Conservation (phyloP, 2,888 invertebrate genomes). For the Pristionchus entomophagus region DNA sequence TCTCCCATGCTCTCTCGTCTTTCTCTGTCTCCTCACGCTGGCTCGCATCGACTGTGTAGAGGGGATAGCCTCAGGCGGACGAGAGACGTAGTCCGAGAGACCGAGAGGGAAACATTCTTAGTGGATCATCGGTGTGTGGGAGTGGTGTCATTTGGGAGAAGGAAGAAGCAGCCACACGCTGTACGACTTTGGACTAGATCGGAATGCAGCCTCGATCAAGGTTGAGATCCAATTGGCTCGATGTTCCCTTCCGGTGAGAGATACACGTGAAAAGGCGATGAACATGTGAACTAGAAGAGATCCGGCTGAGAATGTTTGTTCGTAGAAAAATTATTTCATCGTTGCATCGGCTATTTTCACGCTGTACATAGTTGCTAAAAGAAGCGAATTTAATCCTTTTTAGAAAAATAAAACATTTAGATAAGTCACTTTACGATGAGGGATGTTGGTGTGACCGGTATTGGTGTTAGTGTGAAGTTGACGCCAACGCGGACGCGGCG, state of each 20-base stretch:
- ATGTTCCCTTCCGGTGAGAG: background rate
- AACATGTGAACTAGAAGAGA: background rate
- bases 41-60: constrained; percentile 23
- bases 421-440: background rate
- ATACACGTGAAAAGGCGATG: constrained; percentile 2
- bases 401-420: background rate
- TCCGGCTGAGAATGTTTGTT: background rate
- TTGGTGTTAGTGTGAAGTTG: background rate
- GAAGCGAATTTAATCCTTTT: no score
- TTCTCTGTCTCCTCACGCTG: background rate
- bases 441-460: background rate
- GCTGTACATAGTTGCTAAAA: no score
- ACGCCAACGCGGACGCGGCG: constrained; percentile 1
- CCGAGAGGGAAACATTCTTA: background rate
- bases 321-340: background rate
- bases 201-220: constrained; percentile 14
- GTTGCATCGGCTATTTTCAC: no score
- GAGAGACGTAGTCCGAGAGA: background rate
- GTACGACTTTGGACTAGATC: background rate
- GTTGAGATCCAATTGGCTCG: constrained; percentile 13
- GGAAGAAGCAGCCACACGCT: constrained; percentile 1
- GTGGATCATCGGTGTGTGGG: background rate
- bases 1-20: background rate
- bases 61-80: constrained; percentile 14
- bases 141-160: background rate